Percentiles rank a stretch among this genome's conserved stretches.
phyloP scores from a whole-genome alignment of 2,797 vertebrate species.

The Melanotaenia parkinsoni region DNA sequence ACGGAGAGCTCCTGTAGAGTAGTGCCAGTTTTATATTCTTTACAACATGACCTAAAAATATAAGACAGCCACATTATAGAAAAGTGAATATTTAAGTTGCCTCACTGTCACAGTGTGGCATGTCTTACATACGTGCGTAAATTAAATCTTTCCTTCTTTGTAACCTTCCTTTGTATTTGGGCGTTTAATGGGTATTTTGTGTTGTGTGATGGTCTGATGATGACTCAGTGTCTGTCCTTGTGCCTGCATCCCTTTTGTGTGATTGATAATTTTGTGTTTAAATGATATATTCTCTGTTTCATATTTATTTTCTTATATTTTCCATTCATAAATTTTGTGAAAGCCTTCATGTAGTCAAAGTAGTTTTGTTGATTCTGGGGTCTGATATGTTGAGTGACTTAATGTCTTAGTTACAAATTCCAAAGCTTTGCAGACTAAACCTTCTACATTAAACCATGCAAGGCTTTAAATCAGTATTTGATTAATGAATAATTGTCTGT shows the following conservation, averaged over 20 bases:
- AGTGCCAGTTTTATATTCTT: conserved; percentile 14
- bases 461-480: conserved; percentile 43
- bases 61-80: conserved; percentile 7
- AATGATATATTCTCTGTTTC: not conserved
- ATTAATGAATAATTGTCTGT: conserved; percentile 33
- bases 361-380: conserved; percentile 32
- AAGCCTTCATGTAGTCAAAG: conserved; percentile 28
- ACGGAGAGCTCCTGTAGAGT: conserved; percentile 42
- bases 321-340: conserved; percentile 6
- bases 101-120: conserved; percentile 5
- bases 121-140: conserved; percentile 18
- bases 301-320: conserved; percentile 4
- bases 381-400: conserved; percentile 62
- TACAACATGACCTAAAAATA: conserved; percentile 33
- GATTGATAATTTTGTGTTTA: not conserved
- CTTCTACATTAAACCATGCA: conserved; percentile 39
- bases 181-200: conserved; percentile 20
- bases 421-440: conserved; percentile 50
- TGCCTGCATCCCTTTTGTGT: not conserved
- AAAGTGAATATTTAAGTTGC: conserved; percentile 29
- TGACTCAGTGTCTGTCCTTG: not conserved
- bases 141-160: conserved; percentile 17
- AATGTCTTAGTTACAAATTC: conserved; percentile 68
- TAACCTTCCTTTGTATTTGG: conserved; percentile 5
- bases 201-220: not conserved